phyloP scores from a whole-genome alignment of 2,888 invertebrate species.

The Cheilosia vernalis region DNA sequence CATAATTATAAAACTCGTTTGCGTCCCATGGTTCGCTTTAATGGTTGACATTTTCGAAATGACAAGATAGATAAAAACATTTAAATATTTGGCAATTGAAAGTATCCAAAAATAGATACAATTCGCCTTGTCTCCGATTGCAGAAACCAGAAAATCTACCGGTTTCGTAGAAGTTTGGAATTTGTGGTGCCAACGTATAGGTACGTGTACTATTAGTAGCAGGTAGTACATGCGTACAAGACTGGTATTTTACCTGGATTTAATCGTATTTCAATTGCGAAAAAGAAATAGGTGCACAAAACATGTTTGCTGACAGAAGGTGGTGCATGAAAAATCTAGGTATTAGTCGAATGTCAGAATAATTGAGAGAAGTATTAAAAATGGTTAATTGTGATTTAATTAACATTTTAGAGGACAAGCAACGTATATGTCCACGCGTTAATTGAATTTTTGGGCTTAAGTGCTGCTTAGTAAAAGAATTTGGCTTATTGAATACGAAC shows the following conservation, averaged over 20 bases:
- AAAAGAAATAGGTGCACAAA: constrained; percentile 3
- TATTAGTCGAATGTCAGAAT: constrained; percentile 26
- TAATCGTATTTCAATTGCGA: constrained; percentile 48
- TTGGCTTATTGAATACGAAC: neutral
- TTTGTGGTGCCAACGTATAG: constrained; percentile 28
- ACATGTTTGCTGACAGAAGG: constrained; percentile 23
- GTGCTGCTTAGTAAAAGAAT: neutral
- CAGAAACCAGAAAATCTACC: constrained; percentile 46
- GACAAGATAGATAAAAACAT: neutral
- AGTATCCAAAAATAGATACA: constrained; percentile 58
- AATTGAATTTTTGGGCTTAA: constrained; percentile 18
- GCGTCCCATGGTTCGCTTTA: constrained; percentile 8
- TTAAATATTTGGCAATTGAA: constrained; percentile 48
- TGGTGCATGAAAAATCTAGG: constrained; percentile 7
- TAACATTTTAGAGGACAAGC: constrained; percentile 8
- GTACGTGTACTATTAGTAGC: constrained; percentile 16
- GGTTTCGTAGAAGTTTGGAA: constrained; percentile 42
- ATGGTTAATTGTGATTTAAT: constrained; percentile 42
- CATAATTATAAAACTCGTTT: constrained; percentile 23
- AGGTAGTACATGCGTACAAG: constrained; percentile 17
- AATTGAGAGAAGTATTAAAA: constrained; percentile 15
- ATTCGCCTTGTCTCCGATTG: constrained; percentile 61
- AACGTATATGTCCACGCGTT: neutral
- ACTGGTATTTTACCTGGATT: constrained; percentile 35
- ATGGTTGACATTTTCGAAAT: constrained; percentile 36